Percentiles rank a stretch among this genome's conserved stretches.
Evolutionary conservation across 53 echinoderm and acorn worm genomes (phyloP).

Genomic region (Hippasteria phrygiana): DNA sequence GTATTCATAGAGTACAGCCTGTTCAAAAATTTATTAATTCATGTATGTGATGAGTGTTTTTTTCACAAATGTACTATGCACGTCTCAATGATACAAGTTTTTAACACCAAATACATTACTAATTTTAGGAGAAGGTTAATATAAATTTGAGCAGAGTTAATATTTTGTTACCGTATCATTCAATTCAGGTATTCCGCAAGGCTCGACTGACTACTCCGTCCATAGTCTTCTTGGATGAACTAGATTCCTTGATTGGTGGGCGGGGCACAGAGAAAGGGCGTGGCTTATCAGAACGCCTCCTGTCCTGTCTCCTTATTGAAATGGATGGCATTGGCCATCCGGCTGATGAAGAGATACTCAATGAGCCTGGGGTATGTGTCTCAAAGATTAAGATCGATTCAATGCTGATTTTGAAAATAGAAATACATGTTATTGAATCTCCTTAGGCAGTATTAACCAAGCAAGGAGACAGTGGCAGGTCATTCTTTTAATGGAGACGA

Average conservation of each 20-base stretch:
- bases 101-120: too few relatives aligned
- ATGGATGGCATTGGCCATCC: constrained; percentile 68
- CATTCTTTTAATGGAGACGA: too few relatives aligned
- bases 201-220: constrained; percentile 71
- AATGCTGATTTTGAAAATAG: neutral
- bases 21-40: too few relatives aligned
- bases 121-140: too few relatives aligned
- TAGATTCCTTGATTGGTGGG: constrained; percentile 75
- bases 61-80: too few relatives aligned
- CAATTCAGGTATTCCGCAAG: constrained; percentile 65
- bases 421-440: too few relatives aligned
- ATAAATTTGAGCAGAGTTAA: neutral
- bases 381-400: neutral
- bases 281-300: constrained; percentile 64
- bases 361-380: neutral
- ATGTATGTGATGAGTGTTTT: too few relatives aligned
- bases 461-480: too few relatives aligned
- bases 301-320: constrained; percentile 67
- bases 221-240: constrained; percentile 74
- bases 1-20: too few relatives aligned
- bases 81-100: too few relatives aligned
- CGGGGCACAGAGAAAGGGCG: constrained; percentile 56
- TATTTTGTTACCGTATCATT: too few relatives aligned
- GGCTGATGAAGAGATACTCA: constrained; percentile 29
- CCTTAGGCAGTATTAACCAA: too few relatives aligned